Conservation (phyloP, 2,888 invertebrate genomes). For the Idaea aversata region DNA sequence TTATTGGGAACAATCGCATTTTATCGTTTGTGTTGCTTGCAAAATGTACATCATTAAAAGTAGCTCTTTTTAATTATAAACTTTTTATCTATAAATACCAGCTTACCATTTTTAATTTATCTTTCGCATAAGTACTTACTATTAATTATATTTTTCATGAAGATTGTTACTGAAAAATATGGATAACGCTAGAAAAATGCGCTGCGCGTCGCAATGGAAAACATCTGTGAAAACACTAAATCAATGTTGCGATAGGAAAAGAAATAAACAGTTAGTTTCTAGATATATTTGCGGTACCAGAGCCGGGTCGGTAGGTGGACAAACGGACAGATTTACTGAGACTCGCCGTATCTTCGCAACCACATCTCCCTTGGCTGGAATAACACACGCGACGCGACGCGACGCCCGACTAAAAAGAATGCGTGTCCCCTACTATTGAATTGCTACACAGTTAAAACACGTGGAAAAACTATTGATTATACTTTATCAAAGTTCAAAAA, state of each 20-base stretch:
- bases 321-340: constrained; percentile 63
- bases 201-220: constrained; percentile 2
- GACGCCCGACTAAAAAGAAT: constrained; percentile 36
- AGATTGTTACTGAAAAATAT: too few relatives aligned
- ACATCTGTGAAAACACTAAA: constrained; percentile 41
- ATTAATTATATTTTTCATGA: too few relatives aligned
- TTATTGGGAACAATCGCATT: neutral
- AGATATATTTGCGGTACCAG: constrained; percentile 41
- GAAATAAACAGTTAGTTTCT: constrained; percentile 40
- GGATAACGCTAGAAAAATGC: neutral
- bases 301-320: constrained; percentile 21
- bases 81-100: neutral
- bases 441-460: constrained; percentile 5
- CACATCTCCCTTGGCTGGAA: constrained; percentile 39
- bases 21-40: neutral
- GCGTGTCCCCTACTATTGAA: constrained; percentile 29
- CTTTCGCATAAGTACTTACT: neutral
- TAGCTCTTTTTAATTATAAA: neutral
- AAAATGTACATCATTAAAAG: neutral
- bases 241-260: constrained; percentile 46
- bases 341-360: constrained; percentile 43
- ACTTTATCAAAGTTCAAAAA: neutral
- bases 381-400: constrained; percentile 35
- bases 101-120: neutral
- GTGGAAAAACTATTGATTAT: neutral